Base-by-base conservation (phyloP, 1,140 invertebrate species). In the Nymphalis io region DNA sequence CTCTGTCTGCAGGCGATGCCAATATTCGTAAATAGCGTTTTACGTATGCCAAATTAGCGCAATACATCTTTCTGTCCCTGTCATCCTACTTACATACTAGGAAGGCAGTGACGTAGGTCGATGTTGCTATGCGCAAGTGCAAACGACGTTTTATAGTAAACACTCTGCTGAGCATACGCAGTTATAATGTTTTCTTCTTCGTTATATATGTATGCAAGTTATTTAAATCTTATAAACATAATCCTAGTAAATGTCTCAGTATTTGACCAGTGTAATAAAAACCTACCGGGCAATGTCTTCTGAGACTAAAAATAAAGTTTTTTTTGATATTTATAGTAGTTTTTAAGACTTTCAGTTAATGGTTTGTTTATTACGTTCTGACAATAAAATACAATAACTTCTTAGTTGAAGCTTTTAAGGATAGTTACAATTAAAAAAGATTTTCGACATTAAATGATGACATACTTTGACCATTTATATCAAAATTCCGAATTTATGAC, bases 291-390 rank as follows among this genome's bases (percentile, higher is more conserved):
- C 61, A 71, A 38, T 13, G 68, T 27, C 38, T 65, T 13, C 59
- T 66, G 51, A 60, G 16, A 27, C 59, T 46, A 60, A 44, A 71
- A 65, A 71, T 71, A 71, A 53, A 27, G 60, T 20, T 21, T 60
- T 61, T 68, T 64, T 65, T 73, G 67, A 60, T 69, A 58, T 66
- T 68, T 66, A 61, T 62, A 66, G 67, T 57, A 23, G 67, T 61
- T 69, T 71, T 68, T 57, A 68, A 74, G 67, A 55, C 42, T 69
- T 18, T 38, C 21, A 55, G 59, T 74, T 74, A 63, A 74, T 68
- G 51, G 58, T 65, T 58, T 72, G 55, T 67, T 75, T 75, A 72
- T 48, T 18, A 39, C 18, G 20, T 27, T 40, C 38, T 20, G 48
- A 68, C 66, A n/a, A 59, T n/a, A n/a, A 42, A 60, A 48, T 21